These are phyloP conservation scores for Aplodontia rufa DNA, from an alignment of 2,113 vertebrate genomes.

Conservation along the genomic window DNA sequence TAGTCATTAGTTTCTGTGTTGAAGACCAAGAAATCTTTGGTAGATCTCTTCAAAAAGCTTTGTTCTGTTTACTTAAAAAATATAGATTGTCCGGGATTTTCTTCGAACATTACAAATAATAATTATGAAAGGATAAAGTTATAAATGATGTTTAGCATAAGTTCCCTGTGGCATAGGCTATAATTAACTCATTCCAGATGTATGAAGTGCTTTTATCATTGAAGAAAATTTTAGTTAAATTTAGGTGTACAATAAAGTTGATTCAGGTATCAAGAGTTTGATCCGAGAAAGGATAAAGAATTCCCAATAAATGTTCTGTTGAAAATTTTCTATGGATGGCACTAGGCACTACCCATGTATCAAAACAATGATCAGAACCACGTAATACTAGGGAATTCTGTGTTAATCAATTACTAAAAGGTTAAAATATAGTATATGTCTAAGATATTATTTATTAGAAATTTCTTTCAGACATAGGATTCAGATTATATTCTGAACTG, in stretches of 20 bases:
- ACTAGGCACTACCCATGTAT: not conserved
- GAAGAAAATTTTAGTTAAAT: not conserved
- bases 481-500: not conserved
- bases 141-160: not conserved
- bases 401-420: not conserved
- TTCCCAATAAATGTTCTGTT: not conserved
- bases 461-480: not conserved
- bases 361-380: not conserved
- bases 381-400: not conserved
- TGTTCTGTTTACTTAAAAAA: not conserved
- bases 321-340: not conserved
- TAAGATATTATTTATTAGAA: not conserved
- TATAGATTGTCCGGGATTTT: conserved; percentile 32
- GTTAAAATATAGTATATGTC: not conserved
- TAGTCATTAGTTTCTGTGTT: conserved; percentile 34
- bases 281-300: not conserved
- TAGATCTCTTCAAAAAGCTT: not conserved
- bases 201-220: not conserved
- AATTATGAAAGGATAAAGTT: not conserved
- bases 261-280: not conserved
- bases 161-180: not conserved
- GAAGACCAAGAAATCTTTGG: not conserved
- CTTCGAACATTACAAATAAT: not conserved
- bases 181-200: not conserved
- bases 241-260: not conserved